Evolutionary conservation across 2,797 vertebrate genomes (phyloP).

Genomic region (Otolemur crassicaudatus): DNA sequence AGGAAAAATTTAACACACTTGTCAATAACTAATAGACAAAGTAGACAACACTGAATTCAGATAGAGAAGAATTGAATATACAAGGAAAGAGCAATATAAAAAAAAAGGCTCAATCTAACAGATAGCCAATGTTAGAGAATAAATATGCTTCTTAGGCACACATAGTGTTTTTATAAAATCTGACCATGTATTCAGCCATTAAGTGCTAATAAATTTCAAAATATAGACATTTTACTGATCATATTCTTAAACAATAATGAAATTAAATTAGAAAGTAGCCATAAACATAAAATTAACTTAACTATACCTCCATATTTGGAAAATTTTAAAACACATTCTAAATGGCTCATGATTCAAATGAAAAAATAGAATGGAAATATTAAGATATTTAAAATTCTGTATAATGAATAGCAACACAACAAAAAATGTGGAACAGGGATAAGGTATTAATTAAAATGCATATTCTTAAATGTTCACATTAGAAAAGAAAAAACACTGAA

Average conservation of each 20-base stretch:
- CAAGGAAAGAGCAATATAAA: not conserved
- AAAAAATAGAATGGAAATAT: not conserved
- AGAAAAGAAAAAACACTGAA: not conserved
- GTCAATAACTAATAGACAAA: not conserved
- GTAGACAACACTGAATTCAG: not conserved
- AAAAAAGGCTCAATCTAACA: not conserved
- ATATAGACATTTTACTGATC: not conserved
- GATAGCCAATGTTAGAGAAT: not conserved
- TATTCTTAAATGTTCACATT: not conserved
- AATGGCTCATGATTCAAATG: not conserved
- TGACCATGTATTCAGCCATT: not conserved
- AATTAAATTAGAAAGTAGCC: not conserved
- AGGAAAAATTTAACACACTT: not conserved
- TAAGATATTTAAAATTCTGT: not conserved
- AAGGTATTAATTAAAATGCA: not conserved
- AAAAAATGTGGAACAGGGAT: not conserved
- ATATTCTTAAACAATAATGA: not conserved
- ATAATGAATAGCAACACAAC: not conserved
- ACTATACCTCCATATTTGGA: not conserved
- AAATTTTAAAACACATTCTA: not conserved
- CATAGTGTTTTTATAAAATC: not conserved
- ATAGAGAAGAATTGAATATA: not conserved
- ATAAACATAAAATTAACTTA: not conserved
- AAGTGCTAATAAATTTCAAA: not conserved
- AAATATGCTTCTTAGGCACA: not conserved